Base-by-base conservation (phyloP, 1,140 invertebrate species). In the Zaprionus africanus region DNA sequence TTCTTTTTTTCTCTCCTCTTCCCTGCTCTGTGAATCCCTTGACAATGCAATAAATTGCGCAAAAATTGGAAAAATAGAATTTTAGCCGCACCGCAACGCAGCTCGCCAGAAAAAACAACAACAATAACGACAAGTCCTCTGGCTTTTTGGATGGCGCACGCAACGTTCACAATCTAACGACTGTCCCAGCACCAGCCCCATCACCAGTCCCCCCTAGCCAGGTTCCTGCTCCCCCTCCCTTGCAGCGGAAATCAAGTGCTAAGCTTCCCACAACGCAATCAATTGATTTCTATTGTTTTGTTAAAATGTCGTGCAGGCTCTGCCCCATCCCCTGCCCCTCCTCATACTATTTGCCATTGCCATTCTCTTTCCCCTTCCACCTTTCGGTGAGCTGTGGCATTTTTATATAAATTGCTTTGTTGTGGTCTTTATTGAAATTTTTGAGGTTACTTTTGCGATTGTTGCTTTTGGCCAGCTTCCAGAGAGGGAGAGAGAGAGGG, bases 211-310 rank as follows among this genome's bases (percentile, higher is more conserved):
- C 5, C 3, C 26, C 34, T 13, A 7, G 9, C 54, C 53, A 19
- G 36, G 41, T 54, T 49, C 63, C 31, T 41, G 2, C n/a, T n/a
- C 38, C 15, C 15, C 13, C 31, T 51, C 63, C 19, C 49, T 22
- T 54, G 62, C 56, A 75, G 53, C 78, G 76, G 81, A 90, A 88
- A 85, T 88, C 85, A 88, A 88, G 84, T 88, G 84, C 84, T 88
- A 88, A 88, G 84, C 84, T 88, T 90, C 84, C 84, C 84, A 90
- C 84, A 88, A 88, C 85, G 85, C 85, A 90, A 88, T 90, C 85
- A 88, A 88, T 88, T 90, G 85, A 88, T 88, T 88, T 88, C 85
- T 88, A 88, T 88, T 88, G 84, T 88, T 88, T 88, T 88, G 85
- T 90, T 84, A 84, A 88, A 90, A 90, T 90, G 85, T 88, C 81